Percentiles rank a stretch among this genome's conserved stretches.
phyloP scores from a whole-genome alignment of 2,888 invertebrate species.

The Gerosis bhagava region DNA sequence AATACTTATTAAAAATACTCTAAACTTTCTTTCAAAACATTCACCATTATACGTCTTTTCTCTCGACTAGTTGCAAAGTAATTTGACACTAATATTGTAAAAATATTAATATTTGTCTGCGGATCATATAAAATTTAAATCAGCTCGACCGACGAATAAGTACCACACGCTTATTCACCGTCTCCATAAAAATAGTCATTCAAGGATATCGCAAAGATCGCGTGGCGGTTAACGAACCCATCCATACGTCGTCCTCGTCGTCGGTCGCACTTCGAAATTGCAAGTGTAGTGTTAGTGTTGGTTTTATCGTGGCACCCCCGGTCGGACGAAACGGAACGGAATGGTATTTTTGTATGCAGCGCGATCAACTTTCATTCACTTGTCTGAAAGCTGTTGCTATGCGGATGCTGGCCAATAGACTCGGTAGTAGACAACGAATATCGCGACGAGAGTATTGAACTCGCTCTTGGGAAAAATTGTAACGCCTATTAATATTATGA shows the following conservation, averaged over 20 bases:
- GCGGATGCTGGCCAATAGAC: slow-evolving; percentile 78
- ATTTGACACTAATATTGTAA: too few species aligned
- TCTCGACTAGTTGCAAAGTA: too few species aligned
- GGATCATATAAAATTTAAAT: slow-evolving; percentile 16
- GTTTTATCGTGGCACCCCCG: slow-evolving; percentile 40
- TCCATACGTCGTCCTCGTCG: too few species aligned
- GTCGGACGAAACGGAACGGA: too few species aligned
- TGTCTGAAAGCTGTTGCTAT: slow-evolving; percentile 76
- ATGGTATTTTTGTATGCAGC: slow-evolving; percentile 63
- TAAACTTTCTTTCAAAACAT: too few species aligned
- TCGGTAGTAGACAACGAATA: too few species aligned
- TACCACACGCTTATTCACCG: slow-evolving; percentile 18
- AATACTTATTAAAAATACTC: too few species aligned
- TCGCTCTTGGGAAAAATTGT: too few species aligned
- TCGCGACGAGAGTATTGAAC: too few species aligned
- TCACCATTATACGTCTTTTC: too few species aligned
- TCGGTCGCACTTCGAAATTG: slow-evolving; percentile 21
- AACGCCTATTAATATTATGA: too few species aligned
- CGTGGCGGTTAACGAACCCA: slow-evolving; percentile 19
- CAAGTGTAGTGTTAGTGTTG: slow-evolving; percentile 17
- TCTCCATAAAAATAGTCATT: slow-evolving; percentile 24
- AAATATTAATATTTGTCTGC: slow-evolving; percentile 18
- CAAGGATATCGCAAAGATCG: slow-evolving; percentile 23
- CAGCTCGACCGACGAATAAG: slow-evolving; percentile 6
- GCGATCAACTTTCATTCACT: slow-evolving; percentile 79